These are phyloP conservation scores for Neodiprion pinetum DNA, from an alignment of 1,140 invertebrate species.

Conservation along the genomic window DNA sequence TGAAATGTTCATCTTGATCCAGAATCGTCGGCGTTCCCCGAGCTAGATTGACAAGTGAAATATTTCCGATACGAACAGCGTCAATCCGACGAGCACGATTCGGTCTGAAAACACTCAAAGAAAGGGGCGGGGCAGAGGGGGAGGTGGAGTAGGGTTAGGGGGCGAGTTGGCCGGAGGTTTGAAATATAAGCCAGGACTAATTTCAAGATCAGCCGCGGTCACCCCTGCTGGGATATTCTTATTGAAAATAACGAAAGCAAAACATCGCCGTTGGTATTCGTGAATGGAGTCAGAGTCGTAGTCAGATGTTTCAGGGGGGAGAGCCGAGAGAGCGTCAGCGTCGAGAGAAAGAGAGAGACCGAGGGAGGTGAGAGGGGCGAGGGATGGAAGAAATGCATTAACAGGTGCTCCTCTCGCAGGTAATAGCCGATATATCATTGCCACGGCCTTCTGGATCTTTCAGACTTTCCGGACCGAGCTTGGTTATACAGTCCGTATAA, in stretches of 20 bases:
- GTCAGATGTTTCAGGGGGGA: neutral
- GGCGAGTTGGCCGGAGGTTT: conserved; percentile 20
- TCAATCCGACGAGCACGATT: neutral
- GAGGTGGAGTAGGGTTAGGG: neutral
- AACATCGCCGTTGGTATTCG: conserved; percentile 26
- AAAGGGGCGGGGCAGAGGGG: neutral
- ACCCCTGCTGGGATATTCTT: conserved; percentile 42
- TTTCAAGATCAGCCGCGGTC: conserved; percentile 24
- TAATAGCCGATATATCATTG: conserved; percentile 17
- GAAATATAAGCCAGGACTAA: conserved; percentile 38
- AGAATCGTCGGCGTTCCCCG: neutral
- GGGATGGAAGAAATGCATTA: conserved; percentile 48
- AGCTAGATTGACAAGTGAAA: no score
- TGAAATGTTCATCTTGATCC: no score
- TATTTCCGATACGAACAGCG: no score
- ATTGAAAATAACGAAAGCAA: conserved; percentile 39
- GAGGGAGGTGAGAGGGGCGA: conserved; percentile 31
- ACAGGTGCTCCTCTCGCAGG: conserved; percentile 45
- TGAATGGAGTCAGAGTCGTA: conserved; percentile 17
- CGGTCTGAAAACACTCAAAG: neutral
- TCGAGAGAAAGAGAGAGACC: conserved; percentile 40
- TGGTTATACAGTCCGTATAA: neutral
- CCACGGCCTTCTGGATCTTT: conserved; percentile 5
- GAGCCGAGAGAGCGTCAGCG: neutral
- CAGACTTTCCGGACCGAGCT: neutral